Evolutionary conservation across 2,113 vertebrate species (phyloP).

Genomic region (Mesitornis unicolor): DNA sequence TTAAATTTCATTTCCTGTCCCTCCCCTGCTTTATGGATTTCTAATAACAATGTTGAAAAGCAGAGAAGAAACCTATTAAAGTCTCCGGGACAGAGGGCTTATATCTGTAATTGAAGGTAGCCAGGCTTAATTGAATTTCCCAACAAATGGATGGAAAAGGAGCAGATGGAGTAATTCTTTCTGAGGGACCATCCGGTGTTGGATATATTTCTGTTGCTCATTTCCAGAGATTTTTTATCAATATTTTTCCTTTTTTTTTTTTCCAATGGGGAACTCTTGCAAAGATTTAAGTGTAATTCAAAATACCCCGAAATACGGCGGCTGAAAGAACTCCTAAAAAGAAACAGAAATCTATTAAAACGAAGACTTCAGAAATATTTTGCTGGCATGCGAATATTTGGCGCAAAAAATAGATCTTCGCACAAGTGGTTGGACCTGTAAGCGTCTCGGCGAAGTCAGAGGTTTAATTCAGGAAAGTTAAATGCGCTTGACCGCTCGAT

Average conservation of each 20-base stretch:
- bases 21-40: conserved; percentile 11
- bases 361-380: not conserved
- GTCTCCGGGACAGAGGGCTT: not conserved
- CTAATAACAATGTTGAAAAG: not conserved
- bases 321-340: not conserved
- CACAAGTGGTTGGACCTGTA: not conserved
- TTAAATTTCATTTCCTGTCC: conserved; percentile 7
- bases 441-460: not conserved
- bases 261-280: not conserved
- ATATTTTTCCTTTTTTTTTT: not conserved
- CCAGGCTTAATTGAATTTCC: not conserved
- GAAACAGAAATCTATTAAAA: not conserved
- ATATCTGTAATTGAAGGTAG: not conserved
- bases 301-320: not conserved
- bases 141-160: not conserved
- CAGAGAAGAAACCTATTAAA: not conserved
- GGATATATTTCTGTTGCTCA: not conserved
- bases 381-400: rapidly evolving
- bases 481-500: not conserved
- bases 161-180: not conserved
- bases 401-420: not conserved
- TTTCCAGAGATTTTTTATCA: not conserved
- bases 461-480: not conserved
- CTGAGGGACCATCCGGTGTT: not conserved
- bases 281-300: not conserved